A percentile compares a stretch with the other conserved stretches of the same genome.
These are phyloP conservation scores for Agrotis exclamationis DNA, from an alignment of 2,888 invertebrate species.

Conservation along the genomic window DNA sequence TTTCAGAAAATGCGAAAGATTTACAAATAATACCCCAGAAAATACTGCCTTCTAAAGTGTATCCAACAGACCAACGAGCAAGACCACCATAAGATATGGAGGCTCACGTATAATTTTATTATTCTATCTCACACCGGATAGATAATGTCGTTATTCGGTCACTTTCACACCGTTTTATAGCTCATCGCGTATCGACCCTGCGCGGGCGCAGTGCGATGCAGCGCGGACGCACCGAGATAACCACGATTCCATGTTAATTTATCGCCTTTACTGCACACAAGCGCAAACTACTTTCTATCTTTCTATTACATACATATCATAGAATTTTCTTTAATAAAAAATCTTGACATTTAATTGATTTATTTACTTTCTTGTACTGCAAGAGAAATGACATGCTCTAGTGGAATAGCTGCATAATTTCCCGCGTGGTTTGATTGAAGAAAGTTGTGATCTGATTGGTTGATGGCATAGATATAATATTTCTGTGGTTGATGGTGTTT, in stretches of 20 bases:
- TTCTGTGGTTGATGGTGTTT: constrained; percentile 54
- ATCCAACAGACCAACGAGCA: background rate
- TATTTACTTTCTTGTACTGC: constrained; percentile 55
- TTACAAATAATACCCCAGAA: background rate
- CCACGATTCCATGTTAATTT: constrained; percentile 68
- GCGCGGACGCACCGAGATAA: constrained; percentile 58
- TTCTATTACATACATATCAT: constrained; percentile 67
- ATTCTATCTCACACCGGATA: constrained; percentile 47
- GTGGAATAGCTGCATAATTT: constrained; percentile 58
- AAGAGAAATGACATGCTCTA: constrained; percentile 52
- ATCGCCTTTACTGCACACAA: constrained; percentile 62
- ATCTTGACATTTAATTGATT: constrained; percentile 59
- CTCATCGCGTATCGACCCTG: constrained; percentile 64
- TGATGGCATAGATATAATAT: too few relatives aligned
- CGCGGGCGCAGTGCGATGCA: constrained; percentile 54
- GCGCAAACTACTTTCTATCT: constrained; percentile 70
- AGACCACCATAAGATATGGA: constrained; percentile 21
- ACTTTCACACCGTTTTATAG: constrained; percentile 66
- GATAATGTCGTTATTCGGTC: constrained; percentile 59
- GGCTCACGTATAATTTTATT: constrained; percentile 54
- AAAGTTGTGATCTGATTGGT: constrained; percentile 45
- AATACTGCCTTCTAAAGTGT: background rate
- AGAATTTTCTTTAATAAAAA: constrained; percentile 46
- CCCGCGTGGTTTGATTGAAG: constrained; percentile 48
- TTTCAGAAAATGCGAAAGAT: background rate